Percentiles rank a stretch among this genome's conserved stretches.
Evolutionary conservation across 2,888 invertebrate genomes (phyloP).

Genomic region (Eugnorisma glareosa): DNA sequence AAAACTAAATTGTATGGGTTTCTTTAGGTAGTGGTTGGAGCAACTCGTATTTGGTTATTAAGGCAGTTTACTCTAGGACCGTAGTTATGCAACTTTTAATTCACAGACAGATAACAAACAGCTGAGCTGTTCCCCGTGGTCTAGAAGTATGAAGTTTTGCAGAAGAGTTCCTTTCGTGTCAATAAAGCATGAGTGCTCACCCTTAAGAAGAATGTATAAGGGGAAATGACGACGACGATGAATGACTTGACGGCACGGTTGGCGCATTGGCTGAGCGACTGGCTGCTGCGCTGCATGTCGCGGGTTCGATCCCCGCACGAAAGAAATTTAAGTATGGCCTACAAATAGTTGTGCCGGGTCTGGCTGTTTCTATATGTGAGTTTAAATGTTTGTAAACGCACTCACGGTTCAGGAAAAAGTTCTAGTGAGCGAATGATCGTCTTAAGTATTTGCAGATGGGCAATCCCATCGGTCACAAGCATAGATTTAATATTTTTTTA

Average conservation of each 20-base stretch:
- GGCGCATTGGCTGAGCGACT: no score
- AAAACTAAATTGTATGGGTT: constrained; percentile 45
- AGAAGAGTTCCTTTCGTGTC: neutral
- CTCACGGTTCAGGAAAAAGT: neutral
- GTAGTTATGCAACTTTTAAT: neutral
- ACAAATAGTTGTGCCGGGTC: neutral
- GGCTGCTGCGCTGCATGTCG: no score
- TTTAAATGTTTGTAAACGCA: neutral
- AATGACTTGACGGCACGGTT: no score
- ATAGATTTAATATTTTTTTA: no score
- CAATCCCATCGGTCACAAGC: neutral
- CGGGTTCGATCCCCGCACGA: no score
- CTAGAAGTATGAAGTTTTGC: neutral
- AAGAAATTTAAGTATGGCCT: neutral
- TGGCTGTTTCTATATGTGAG: neutral
- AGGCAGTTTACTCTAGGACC: no score
- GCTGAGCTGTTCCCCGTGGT: neutral
- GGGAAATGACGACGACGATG: no score
- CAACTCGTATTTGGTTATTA: neutral
- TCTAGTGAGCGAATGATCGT: no score
- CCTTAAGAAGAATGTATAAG: no score
- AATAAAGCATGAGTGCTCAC: no score
- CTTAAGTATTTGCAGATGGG: neutral
- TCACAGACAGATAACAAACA: neutral
- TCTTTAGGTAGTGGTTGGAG: constrained; percentile 10